Base-by-base conservation (phyloP, 2,888 invertebrate species). In the Spisula solida region DNA sequence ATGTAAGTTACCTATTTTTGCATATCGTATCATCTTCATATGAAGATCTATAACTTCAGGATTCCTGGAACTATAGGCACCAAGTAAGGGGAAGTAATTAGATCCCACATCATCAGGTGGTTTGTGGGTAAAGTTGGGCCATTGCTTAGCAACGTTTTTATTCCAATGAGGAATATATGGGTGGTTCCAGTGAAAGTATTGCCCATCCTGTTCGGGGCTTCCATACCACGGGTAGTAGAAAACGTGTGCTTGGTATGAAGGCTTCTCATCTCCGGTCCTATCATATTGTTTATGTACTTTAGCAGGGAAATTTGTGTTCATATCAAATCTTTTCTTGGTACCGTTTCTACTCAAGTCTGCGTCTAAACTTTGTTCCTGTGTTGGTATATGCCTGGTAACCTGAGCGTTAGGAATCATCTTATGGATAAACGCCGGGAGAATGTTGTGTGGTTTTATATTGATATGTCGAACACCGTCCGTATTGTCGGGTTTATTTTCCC, bases 1-100 rank as follows among this genome's bases (percentile, higher is more conserved):
- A n/a, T n/a, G n/a, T n/a, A 41, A 41, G 2, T 41, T 95, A 97
- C 96, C 97, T 90, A 97, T 97, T 83, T 98, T 97, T 81, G 97
- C 97, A 79, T 97, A 97, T 81, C 97, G 97, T 20, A 98, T 97
- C 95, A 97, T 97, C 92, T 97, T 96, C 97, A 98, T 97, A 93
- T 98, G 98, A 84, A 97, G 96, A 41, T 97, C 96, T 56, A 98
- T 96, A 56, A 97, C 96, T 84, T 95, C 95, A 94, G 96, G 94
- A 94, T 97, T 97, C 87, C 95, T 94, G 1, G 97, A 97, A 94
- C 97, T 97, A 95, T 97, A 97, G 60, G 97, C 96, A 1, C 97
- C 97, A 18, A 97, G 94, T 75, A 95, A 88, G 12, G 97, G 97
- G 93, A 97, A 97, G 93, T 96, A 97, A 93, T 97, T 97, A 14